Base-by-base conservation (phyloP, 2,113 vertebrate genomes). In the Rhegmatorhina hoffmannsi region DNA sequence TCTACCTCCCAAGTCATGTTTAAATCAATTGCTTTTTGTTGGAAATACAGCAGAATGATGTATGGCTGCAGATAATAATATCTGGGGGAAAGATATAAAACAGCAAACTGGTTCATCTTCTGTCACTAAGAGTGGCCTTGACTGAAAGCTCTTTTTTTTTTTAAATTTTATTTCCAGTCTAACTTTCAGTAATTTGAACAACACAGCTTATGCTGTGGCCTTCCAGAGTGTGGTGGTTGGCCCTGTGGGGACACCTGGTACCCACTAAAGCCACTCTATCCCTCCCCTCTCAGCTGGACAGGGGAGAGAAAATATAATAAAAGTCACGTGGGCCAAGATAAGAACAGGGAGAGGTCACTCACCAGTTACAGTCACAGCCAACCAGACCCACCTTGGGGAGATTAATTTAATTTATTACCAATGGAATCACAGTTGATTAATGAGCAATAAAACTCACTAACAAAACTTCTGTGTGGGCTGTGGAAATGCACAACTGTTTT, bases 281-380 rank as follows among this genome's bases (percentile, higher is more conserved):
- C 28, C 14, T 76, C 8, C 10, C n/a, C n/a, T n/a, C n/a, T 84
- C 72, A 73, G 6, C 16, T 58, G 38, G 4, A 29, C 7, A 50
- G 43, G 8, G 10, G 7, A 92, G 13, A 89, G 21, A 46, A 72
- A 67, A n/a, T 25, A 12, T 0, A 43, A 49, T 1, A 2, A 36
- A 76, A 72, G 12, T 5, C 8, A 34, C 2, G 0, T 59, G 9
- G 31, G 7, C 44, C 0, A 1, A 62, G 29, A 28, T 17, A 56
- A 62, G 19, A 15, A 15, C 31, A 38, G 11, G 7, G 24, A 83
- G 25, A 83, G 1, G 80, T 53, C 53, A 13, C 11, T 76, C 53
- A 72, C 2, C 26, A 34, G 3, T 20, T 59, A 19, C 18, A 2
- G 1, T 8, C 52, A 36, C 0, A 0, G 36, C 9, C 4, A 70